These are phyloP conservation scores for Cartodere bifasciata DNA, from an alignment of 2,888 invertebrate genomes.

Conservation along the genomic window DNA sequence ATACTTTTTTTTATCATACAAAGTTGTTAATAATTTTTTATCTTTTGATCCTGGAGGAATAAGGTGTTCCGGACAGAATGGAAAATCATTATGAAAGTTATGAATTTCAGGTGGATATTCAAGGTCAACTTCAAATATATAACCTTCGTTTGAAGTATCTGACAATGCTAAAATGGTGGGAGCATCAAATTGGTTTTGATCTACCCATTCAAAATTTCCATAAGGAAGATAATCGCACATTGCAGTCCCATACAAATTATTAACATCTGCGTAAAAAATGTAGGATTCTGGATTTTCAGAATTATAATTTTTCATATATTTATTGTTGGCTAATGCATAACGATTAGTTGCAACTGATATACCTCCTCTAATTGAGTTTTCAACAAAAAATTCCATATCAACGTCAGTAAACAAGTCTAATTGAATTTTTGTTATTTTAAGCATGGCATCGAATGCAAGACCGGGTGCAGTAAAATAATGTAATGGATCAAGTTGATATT, in stretches of 20 bases:
- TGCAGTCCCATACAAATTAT: conserved; percentile 16
- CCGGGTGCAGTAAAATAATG: conserved; percentile 22
- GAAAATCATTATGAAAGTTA: no score
- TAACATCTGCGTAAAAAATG: no score
- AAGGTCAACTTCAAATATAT: no score
- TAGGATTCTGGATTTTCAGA: no score
- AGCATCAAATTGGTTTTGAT: conserved; percentile 1
- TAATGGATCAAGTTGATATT: conserved; percentile 23
- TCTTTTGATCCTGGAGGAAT: no score
- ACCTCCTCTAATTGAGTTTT: conserved; percentile 24
- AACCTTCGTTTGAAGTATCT: no score
- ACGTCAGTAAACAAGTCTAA: conserved; percentile 21
- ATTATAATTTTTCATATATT: no score
- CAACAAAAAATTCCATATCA: conserved; percentile 23
- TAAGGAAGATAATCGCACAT: conserved; percentile 13
- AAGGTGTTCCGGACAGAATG: no score
- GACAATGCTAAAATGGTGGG: no score
- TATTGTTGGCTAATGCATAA: conserved; percentile 27
- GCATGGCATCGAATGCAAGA: conserved; percentile 21
- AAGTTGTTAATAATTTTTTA: no score
- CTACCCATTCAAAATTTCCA: conserved; percentile 12
- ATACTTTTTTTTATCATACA: no score
- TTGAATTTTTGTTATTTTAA: conserved; percentile 18
- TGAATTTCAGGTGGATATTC: no score
- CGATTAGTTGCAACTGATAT: conserved; percentile 20